Percentiles rank a stretch among this genome's conserved stretches.
These are phyloP conservation scores for Mastigias papua DNA, from an alignment of 30 jellyfish, hydroid and myxozoan species.

Conservation along the genomic window DNA sequence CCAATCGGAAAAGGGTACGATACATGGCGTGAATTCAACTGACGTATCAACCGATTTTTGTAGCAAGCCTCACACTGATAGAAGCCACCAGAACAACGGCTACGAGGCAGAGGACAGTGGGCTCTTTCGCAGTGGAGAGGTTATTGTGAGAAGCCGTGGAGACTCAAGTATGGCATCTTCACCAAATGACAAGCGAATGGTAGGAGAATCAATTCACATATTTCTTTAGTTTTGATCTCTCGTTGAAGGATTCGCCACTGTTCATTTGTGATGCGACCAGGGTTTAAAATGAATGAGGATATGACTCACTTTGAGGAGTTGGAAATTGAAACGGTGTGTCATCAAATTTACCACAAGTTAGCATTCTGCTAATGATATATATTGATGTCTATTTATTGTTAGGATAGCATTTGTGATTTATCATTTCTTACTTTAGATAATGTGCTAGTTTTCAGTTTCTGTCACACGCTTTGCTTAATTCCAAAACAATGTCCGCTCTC, in stretches of 20 bases:
- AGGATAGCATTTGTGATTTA: too few species aligned
- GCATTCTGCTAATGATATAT: too few species aligned
- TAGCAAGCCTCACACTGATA: slow-evolving; percentile 27
- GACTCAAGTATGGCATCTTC: slow-evolving; percentile 49
- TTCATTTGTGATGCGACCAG: too few species aligned
- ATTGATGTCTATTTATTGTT: too few species aligned
- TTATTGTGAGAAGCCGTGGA: slow-evolving; percentile 30
- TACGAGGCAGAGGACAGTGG: not conserved
- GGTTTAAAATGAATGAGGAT: too few species aligned
- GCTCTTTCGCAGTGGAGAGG: slow-evolving; percentile 39
- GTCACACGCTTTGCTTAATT: too few species aligned
- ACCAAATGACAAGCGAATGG: not conserved
- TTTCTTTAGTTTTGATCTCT: not conserved
- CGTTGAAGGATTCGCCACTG: not conserved
- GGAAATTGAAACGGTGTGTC: too few species aligned
- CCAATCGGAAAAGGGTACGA: not conserved
- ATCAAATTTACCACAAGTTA: too few species aligned
- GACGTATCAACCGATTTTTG: slow-evolving; percentile 28
- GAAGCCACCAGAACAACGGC: not conserved
- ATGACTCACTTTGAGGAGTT: too few species aligned
- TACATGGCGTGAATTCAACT: slow-evolving; percentile 50
- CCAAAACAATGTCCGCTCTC: too few species aligned
- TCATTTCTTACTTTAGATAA: too few species aligned
- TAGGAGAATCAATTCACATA: not conserved
- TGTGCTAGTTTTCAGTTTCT: too few species aligned